Conservation (phyloP, 2,888 invertebrate genomes). For the Bellardia pandia region DNA sequence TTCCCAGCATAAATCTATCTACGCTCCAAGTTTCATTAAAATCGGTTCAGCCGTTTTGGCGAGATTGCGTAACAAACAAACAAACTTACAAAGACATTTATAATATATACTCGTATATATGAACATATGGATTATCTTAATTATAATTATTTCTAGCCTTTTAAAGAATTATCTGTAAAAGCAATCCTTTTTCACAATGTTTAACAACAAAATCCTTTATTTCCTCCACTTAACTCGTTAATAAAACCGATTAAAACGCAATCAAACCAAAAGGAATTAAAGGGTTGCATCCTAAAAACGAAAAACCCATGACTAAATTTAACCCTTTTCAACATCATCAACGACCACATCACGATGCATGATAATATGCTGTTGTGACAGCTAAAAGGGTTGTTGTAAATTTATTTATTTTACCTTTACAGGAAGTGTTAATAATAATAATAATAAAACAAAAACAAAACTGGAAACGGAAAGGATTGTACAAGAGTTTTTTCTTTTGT, state of each 20-base stretch:
- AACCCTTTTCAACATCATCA: constrained; percentile 45
- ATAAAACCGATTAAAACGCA: constrained; percentile 39
- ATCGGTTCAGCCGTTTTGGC: too few relatives aligned
- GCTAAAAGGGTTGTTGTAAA: constrained; percentile 65
- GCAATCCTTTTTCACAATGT: not conserved
- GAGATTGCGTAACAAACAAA: too few relatives aligned
- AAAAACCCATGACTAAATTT: not conserved
- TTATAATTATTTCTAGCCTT: not conserved
- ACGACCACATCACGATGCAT: not conserved
- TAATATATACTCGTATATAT: too few relatives aligned
- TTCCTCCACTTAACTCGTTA: constrained; percentile 42
- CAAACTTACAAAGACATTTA: too few relatives aligned
- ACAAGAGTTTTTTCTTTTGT: constrained; percentile 2
- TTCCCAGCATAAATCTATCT: too few relatives aligned
- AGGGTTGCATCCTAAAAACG: not conserved
- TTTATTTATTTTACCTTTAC: constrained; percentile 29
- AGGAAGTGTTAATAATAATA: constrained; percentile 1
- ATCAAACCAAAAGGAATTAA: not conserved
- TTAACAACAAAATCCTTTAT: constrained; percentile 39
- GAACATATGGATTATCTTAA: too few relatives aligned
- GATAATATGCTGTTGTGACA: constrained; percentile 47
- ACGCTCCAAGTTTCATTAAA: too few relatives aligned
- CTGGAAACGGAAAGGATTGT: constrained; percentile 33
- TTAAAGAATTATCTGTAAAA: not conserved
- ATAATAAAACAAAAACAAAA: too few relatives aligned